These are phyloP conservation scores for Sebastes fasciatus DNA, from an alignment of 2,113 vertebrate genomes.

Conservation along the genomic window DNA sequence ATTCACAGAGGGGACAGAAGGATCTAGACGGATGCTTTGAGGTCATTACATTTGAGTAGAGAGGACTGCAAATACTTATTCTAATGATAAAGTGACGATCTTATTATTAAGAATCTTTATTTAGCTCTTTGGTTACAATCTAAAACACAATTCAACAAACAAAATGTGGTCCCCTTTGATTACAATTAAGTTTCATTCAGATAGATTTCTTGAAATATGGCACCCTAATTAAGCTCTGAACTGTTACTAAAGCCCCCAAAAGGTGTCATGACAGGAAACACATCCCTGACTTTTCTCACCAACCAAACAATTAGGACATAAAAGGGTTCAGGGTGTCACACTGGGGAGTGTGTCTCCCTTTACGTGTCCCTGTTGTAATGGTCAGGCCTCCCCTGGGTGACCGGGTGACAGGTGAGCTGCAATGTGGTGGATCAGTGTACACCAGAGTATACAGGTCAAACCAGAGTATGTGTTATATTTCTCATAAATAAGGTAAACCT, in stretches of 20 bases:
- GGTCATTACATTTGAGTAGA: conserved; percentile 14
- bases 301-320: conserved; percentile 60
- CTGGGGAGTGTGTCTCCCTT: conserved; percentile 39
- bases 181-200: conserved; percentile 3
- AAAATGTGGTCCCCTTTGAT: conserved; percentile 1
- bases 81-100: not conserved
- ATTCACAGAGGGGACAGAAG: conserved; percentile 31
- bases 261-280: conserved; percentile 77
- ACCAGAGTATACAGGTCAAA: not conserved
- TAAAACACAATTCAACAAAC: not conserved
- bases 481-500: not conserved
- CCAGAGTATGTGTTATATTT: not conserved
- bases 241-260: conserved; percentile 37
- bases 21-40: conserved; percentile 31
- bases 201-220: not conserved
- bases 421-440: conserved; percentile 2
- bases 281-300: conserved; percentile 67
- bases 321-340: conserved; percentile 70
- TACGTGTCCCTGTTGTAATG: conserved; percentile 55
- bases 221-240: conserved; percentile 10
- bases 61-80: not conserved
- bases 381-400: conserved; percentile 39
- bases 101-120: not conserved
- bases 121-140: not conserved
- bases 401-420: conserved; percentile 56